Percentiles rank a stretch among this genome's conserved stretches.
Evolutionary conservation across 1,140 invertebrate genomes (phyloP).

Genomic region (Caenorhabditis latens): DNA sequence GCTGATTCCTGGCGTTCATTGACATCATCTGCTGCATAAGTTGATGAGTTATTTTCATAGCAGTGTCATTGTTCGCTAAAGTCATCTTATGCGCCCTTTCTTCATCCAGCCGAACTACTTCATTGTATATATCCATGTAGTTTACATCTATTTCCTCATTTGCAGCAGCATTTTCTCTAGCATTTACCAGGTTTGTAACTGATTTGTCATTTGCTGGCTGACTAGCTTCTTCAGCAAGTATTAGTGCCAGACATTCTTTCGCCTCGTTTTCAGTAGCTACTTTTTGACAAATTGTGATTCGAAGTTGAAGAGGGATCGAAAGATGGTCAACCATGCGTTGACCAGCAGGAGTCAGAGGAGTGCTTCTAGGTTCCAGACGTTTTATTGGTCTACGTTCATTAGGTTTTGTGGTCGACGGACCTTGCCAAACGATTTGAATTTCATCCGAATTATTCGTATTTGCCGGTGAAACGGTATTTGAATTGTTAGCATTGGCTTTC

Average conservation of each 20-base stretch:
- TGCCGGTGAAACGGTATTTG: conserved; percentile 2
- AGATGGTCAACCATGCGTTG: neutral
- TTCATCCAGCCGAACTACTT: neutral
- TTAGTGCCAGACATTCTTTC: neutral
- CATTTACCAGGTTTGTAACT: neutral
- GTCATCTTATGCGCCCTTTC: neutral
- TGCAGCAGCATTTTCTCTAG: neutral
- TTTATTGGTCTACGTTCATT: neutral
- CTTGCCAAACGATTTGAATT: conserved; percentile 1
- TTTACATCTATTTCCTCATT: neutral
- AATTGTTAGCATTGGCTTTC: neutral
- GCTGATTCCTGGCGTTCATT: no score
- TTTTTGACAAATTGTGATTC: neutral
- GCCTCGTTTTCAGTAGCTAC: neutral
- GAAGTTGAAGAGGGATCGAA: neutral
- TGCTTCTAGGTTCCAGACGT: neutral
- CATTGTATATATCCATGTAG: conserved; percentile 6
- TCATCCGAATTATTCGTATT: conserved; percentile 44
- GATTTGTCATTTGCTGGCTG: neutral
- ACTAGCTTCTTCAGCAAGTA: neutral
- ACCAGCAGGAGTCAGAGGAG: neutral
- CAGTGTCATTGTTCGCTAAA: no score
- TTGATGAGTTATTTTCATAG: no score
- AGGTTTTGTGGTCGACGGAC: neutral
- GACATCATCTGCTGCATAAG: no score